Evolutionary conservation across 2,797 vertebrate genomes (phyloP).

Genomic region (Semotilus atromaculatus): DNA sequence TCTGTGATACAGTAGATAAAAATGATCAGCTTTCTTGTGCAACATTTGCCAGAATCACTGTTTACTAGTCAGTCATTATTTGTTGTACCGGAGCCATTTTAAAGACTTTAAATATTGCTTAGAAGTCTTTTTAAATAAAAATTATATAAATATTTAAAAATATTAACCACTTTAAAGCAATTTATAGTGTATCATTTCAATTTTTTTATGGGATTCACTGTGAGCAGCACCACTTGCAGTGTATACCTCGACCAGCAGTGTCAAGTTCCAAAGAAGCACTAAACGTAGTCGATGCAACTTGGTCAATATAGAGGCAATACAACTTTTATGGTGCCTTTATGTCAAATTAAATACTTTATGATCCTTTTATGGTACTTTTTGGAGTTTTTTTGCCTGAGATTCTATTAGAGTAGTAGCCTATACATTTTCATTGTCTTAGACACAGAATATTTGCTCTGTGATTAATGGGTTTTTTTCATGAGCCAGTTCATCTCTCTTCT

Average conservation of each 20-base stretch:
- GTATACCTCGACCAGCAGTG: accelerated
- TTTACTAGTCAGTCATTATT: neutral
- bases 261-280: neutral
- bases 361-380: neutral
- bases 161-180: neutral
- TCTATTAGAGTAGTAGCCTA: neutral
- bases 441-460: neutral
- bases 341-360: neutral
- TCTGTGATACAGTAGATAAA: neutral
- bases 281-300: neutral
- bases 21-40: neutral
- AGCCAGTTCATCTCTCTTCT: constrained; percentile 44
- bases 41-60: neutral
- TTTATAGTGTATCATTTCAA: neutral
- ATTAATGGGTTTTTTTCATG: constrained; percentile 15
- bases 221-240: neutral
- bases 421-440: constrained; percentile 21
- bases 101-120: neutral
- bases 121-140: neutral
- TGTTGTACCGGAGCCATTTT: neutral
- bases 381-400: neutral
- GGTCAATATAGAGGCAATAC: neutral
- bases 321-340: neutral
- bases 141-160: too few species aligned
- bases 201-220: neutral